A percentile compares a stretch with the other conserved stretches of the same genome.
These are phyloP conservation scores for Nasonia longicornis DNA, from an alignment of 1,140 invertebrate species.

Conservation along the genomic window DNA sequence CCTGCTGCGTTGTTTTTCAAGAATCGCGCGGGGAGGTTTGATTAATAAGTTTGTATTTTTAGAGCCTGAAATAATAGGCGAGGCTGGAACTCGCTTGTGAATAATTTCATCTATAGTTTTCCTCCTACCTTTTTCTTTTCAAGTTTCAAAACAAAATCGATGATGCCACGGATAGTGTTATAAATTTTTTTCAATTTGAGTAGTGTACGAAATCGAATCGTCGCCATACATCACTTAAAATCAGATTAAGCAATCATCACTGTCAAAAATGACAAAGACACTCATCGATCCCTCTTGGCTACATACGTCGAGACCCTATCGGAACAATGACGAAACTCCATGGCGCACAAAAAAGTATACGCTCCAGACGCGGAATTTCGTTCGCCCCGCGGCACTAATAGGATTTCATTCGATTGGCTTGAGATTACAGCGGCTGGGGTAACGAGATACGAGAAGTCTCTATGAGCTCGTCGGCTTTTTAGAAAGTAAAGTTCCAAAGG, in stretches of 20 bases:
- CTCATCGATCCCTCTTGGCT: not conserved
- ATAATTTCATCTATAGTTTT: not conserved
- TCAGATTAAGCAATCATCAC: too few relatives aligned
- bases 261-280: not conserved
- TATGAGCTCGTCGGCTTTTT: constrained; percentile 11
- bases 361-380: not conserved
- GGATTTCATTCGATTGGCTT: constrained; percentile 26
- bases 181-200: too few relatives aligned
- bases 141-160: too few relatives aligned
- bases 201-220: not conserved
- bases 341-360: not conserved
- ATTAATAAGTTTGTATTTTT: not conserved
- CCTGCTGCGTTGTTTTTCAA: not conserved
- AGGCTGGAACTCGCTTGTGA: not conserved
- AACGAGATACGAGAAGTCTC: constrained; percentile 22
- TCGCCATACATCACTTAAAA: not conserved
- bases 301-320: not conserved
- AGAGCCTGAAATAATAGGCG: not conserved
- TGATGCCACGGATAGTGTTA: too few relatives aligned
- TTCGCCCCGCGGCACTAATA: constrained; percentile 13
- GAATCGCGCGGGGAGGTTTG: not conserved
- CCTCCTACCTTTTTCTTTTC: not conserved
- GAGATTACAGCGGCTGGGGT: not conserved
- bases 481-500: constrained; percentile 28
- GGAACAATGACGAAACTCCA: too few relatives aligned